Percentiles rank a stretch among this genome's conserved stretches.
phyloP scores from a whole-genome alignment of 2,888 invertebrate species.

The Lasioglossum calceatum region DNA sequence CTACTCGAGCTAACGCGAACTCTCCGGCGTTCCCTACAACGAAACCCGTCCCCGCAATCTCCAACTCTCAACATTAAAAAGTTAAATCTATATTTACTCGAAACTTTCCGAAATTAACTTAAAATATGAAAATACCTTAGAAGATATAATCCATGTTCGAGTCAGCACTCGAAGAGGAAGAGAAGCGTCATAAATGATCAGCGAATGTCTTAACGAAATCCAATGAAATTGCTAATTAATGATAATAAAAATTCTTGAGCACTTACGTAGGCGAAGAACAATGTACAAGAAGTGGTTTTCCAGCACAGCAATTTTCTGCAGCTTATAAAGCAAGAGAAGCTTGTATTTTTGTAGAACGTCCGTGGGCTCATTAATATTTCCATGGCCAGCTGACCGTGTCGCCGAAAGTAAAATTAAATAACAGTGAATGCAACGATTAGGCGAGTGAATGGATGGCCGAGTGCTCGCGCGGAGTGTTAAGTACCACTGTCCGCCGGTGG shows the following conservation, averaged over 20 bases:
- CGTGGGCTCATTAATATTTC: background rate
- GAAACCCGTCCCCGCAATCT: background rate
- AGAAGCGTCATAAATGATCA: too few relatives aligned
- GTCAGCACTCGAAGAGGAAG: too few relatives aligned
- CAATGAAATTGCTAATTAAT: background rate
- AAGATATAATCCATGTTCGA: too few relatives aligned
- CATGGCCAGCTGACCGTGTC: background rate
- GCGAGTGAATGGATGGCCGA: background rate
- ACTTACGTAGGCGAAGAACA: background rate
- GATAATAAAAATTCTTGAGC: background rate
- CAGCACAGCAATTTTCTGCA: background rate
- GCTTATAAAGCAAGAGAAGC: background rate
- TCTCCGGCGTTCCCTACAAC: background rate
- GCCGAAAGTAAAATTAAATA: background rate
- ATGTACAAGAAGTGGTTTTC: background rate
- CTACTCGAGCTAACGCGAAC: background rate
- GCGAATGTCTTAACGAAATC: background rate
- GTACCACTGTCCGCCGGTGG: constrained; percentile 74
- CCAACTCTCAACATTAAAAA: background rate
- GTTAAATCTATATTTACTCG: background rate
- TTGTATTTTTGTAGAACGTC: background rate
- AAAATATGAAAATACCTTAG: too few relatives aligned
- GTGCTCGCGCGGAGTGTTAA: constrained; percentile 60
- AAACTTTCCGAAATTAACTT: background rate
- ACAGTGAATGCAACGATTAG: constrained; percentile 1